Base-by-base conservation (phyloP, 2,113 vertebrate genomes). In the Lampris megalopsis region DNA sequence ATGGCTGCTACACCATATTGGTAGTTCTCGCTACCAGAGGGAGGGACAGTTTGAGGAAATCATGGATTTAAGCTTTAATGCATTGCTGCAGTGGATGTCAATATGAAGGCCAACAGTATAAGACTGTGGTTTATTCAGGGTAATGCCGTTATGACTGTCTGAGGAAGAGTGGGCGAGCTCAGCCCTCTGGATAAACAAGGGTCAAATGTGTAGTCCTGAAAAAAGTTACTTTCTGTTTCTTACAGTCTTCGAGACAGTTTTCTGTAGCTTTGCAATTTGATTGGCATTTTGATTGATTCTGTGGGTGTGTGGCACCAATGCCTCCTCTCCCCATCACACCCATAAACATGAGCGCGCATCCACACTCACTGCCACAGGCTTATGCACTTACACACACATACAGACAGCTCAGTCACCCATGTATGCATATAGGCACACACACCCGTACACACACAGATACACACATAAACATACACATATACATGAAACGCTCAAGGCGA, bases 401-500 rank as follows among this genome's bases (percentile, higher is more conserved):
- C 40, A n/a, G 24, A 24, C 24, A 24, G 24, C 41, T n/a, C 9
- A 43, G 11, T 75, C 63, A 72, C 37, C 40, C 42, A 61, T 64
- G 42, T 35, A 11, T 24, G 24, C 53, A 48, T 10, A 48, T 38
- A 62, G 45, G 66, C 24, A 47, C 54, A 11, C 37, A 64, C 3
- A 49, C 36, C 47, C 37, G 24, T 1, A 9, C 41, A n/a, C 24
- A 38, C 9, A 57, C 54, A 57, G 3, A 57, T 24, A 57, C 54
- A 57, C 6, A 24, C 24, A 24, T 24, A 24, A 9, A 58, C 60
- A 35, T 10, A 40, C n/a, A 53, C 3, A 45, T 52, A 69, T 80
- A 79, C 73, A 71, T 24, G 2, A 0, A 3, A 77, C 58, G 65
- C 36, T 49, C 5, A 10, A 35, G 52, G 65, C 66, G 57, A 67